Evolutionary conservation across 2,797 vertebrate species (phyloP), one percentile per base, ranked within the genome.

Genomic region (Cyprinella venusta): DNA sequence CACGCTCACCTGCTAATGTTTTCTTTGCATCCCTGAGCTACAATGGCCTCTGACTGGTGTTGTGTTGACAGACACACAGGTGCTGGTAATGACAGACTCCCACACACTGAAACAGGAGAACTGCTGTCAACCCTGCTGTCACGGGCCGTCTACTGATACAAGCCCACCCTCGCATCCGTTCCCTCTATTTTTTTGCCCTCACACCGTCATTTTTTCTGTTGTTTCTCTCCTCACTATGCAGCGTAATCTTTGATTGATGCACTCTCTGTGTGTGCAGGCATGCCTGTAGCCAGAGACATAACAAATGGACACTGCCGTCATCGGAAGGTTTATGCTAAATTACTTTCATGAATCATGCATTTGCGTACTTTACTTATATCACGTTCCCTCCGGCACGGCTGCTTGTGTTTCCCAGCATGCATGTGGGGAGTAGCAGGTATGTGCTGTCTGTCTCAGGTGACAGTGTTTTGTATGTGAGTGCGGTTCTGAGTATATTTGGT

Each of bases 71-170:
- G 86, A 87, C 85, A 83, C 76, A 76, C 83, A 81, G 70, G 83
- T 85, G 80, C 76, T 70, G 78, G 80, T 71, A 87, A 85, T 81
- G 84, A 88, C 88, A 86, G 77, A 86, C 80, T 85, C 75, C 82
- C 85, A 83, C 87, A 80, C 76, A 70, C 74, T 52, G 74, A 88
- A 88, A 87, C 81, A 81, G 79, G 67, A 84, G 81, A 82, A 80
- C 50, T 80, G 77, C 88, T 85, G 82, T 86, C 86, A 86, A 65
- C 59, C 81, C 59, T 79, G 76, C 85, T 82, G 75, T 72, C 79
- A 56, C 52, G 56, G 84, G 67, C 68, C 26, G 30, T 85, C 71
- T 77, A 59, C 82, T 83, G 82, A 87, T 83, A 84, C 84, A 81
- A 85, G 82, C 81, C 80, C 81, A 76, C 81, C 80, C 33, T 83